Evolutionary conservation across 2,888 invertebrate genomes (phyloP), one percentile per base, ranked within the genome.

Genomic region (Eristalis pertinax): DNA sequence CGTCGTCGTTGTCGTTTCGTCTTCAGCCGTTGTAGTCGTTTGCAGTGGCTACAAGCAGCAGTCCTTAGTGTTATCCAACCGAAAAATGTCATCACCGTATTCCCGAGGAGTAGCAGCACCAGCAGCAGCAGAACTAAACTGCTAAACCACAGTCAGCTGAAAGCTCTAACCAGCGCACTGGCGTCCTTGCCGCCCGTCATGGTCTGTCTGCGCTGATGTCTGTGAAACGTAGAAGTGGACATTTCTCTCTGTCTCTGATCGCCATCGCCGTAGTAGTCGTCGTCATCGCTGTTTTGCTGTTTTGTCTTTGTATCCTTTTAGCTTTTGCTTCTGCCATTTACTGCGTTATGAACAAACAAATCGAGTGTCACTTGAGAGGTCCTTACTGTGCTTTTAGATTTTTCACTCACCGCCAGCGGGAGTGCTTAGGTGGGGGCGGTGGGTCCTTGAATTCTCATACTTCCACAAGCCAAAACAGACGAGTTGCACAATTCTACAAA

Each of bases 261-360:
- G 32, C 32, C 32, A 32, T 32, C 32, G 32, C 26, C 4, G 22
- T 60, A 10, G 50, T 56, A 19, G 29, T 69, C 13, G 38, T 8
- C 13, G 38, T 13, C 3, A 0, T 38, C 38, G 13, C 11, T 11
- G 35, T 35, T 35, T 29, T 76, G 68, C 41, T 29, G 65, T 65
- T 78, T 82, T 74, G 74, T 86, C 85, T 86, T 86, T 82, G 78
- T 69, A 86, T 75, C 74, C 74, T 79, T 83, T 82, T 73, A 67
- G 72, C 83, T 78, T 82, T 60, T 64, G 19, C 41, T 65, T 32
- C 58, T 76, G 22, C 63, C 69, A 75, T 75, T 86, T 86, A 69
- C 73, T 73, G 64, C 70, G 75, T 78, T 86, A 26, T 67, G 74
- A 78, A 65, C 67, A 82, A 86, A 86, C 82, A 82, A 82, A 86